phyloP scores from a whole-genome alignment of 2,888 invertebrate genomes.

The Sarcophaga subvicina region DNA sequence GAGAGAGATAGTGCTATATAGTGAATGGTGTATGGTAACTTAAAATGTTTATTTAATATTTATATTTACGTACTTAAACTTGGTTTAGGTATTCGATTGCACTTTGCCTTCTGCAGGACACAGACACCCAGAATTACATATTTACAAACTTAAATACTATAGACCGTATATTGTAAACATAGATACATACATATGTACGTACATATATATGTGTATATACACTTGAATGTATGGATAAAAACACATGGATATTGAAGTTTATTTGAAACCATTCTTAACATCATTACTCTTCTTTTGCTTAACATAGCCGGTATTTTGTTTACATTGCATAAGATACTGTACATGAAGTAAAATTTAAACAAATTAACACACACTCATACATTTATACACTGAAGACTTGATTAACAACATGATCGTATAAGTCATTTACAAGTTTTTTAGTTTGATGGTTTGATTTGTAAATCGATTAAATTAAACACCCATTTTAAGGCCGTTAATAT shows the following conservation, averaged over 20 bases:
- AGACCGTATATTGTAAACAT: constrained; percentile 20
- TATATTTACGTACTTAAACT: constrained; percentile 69
- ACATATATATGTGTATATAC: neutral
- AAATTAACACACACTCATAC: neutral
- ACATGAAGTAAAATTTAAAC: constrained; percentile 16
- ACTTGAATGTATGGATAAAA: constrained; percentile 31
- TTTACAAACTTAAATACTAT: constrained; percentile 51
- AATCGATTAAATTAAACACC: neutral
- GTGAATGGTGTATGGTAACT: constrained; percentile 53
- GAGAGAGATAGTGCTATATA: constrained; percentile 24
- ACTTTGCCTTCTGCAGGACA: constrained; percentile 64
- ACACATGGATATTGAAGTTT: constrained; percentile 45
- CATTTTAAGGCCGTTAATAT: neutral
- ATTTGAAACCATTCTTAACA: constrained; percentile 62
- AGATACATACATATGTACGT: neutral
- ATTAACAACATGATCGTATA: neutral
- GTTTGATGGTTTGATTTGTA: too few relatives aligned
- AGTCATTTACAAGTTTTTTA: neutral
- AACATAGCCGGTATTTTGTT: constrained; percentile 65
- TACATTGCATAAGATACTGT: constrained; percentile 51
- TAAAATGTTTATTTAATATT: constrained; percentile 69
- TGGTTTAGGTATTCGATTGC: constrained; percentile 65
- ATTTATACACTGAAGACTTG: neutral
- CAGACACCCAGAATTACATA: too few relatives aligned
- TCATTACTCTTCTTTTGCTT: constrained; percentile 64